Evolutionary conservation across 2,888 invertebrate species (phyloP), one percentile per base, ranked within the genome.

Genomic region (Drosophila nr. perissopoda): DNA sequence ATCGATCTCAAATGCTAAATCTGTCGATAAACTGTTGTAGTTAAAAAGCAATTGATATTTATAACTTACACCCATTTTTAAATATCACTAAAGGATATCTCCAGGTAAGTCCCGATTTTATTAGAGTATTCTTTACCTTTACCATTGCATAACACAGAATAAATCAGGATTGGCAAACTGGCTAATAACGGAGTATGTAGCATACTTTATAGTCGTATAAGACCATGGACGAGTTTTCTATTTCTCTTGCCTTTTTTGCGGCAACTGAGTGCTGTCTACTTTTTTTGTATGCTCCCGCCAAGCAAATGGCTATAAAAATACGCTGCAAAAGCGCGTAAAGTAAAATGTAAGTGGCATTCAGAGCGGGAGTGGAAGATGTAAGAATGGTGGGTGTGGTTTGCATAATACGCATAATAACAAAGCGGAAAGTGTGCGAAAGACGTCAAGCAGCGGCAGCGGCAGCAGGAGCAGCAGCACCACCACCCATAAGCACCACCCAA

Each of bases 361-460:
- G 52, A 48, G 58, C 18, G 48, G 49, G 46, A 34, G 21, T 56
- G 56, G 40, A 29, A 51, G 16, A 56, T n/a, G 59, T 18, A 33
- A 46, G 62, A 38, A 57, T 42, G 57, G 48, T 59, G 77, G 71
- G 79, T 65, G 70, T 81, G 74, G 84, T 71, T 72, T 75, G 77
- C 89, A 89, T 89, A 89, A 89, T 85, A 83, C 80, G 89, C 87
- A 84, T 83, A 88, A 88, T 88, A 84, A 88, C 84, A 88, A 83
- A 88, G 84, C 80, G 87, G 73, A 79, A 85, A 85, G 89, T 85
- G 87, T 71, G 84, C 71, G 71, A 87, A 86, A 79, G 79, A 79
- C 82, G 82, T 88, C 79, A 79, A 69, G 74, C 62, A 81, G 79
- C 21, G 8, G 46, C 21, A 16, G 79, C 21, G 7, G 21, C 21